Evolutionary conservation across 2,888 invertebrate species (phyloP).

Genomic region (Sericinus montela): DNA sequence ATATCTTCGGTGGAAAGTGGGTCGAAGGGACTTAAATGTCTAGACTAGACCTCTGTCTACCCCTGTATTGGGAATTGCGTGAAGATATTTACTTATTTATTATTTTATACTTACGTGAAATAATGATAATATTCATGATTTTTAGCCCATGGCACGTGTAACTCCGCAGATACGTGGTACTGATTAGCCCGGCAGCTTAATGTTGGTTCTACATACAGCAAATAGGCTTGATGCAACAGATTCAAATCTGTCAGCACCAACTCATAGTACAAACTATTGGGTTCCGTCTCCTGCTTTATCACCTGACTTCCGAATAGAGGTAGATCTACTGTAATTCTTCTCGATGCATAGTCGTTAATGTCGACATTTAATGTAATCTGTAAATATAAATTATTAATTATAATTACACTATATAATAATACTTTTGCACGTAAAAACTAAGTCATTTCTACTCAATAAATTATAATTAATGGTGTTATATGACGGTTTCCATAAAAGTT

Average conservation of each 20-base stretch:
- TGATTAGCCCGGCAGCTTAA: conserved; percentile 52
- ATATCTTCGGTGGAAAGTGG: too few relatives aligned
- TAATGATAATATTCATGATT: conserved; percentile 80
- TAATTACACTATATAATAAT: too few relatives aligned
- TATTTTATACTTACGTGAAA: conserved; percentile 81
- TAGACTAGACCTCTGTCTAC: too few relatives aligned
- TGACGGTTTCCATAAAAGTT: too few relatives aligned
- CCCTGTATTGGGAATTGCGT: too few relatives aligned
- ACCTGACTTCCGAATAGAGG: conserved; percentile 46
- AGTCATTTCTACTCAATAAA: too few relatives aligned
- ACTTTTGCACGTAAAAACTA: too few relatives aligned
- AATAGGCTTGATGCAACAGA: conserved; percentile 79
- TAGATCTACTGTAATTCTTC: conserved; percentile 54
- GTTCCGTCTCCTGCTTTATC: conserved; percentile 75
- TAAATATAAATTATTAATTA: conserved; percentile 25
- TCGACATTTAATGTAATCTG: conserved; percentile 83
- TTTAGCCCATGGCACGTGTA: conserved; percentile 83
- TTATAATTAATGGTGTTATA: too few relatives aligned
- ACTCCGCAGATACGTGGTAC: conserved; percentile 80
- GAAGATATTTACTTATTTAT: too few relatives aligned
- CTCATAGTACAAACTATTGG: conserved; percentile 80
- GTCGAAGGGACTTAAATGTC: too few relatives aligned
- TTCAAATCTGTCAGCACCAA: conserved; percentile 78
- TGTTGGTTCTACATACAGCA: conserved; percentile 78
- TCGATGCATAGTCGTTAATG: conserved; percentile 73